Percentiles rank a stretch among this genome's conserved stretches.
These are phyloP conservation scores for Cebuella pygmaea DNA, from an alignment of 2,797 vertebrate genomes.

Conservation along the genomic window DNA sequence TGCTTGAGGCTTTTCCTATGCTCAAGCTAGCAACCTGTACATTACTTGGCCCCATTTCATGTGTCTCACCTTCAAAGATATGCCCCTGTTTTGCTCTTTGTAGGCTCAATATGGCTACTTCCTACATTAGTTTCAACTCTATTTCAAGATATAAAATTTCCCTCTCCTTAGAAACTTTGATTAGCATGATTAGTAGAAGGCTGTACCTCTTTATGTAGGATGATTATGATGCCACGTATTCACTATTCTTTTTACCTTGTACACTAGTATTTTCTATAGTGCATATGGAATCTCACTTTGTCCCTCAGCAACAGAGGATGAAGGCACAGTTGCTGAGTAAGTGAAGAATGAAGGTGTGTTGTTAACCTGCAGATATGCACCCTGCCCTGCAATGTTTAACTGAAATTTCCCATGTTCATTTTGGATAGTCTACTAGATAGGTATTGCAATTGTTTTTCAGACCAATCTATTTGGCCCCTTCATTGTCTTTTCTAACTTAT, in stretches of 20 bases:
- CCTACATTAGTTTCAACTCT: background rate
- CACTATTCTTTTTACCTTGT: background rate
- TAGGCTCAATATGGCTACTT: background rate
- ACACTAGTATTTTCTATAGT: background rate
- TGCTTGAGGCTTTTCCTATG: background rate
- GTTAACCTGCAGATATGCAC: background rate
- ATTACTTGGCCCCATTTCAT: background rate
- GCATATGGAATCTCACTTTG: background rate
- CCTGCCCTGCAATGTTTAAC: background rate
- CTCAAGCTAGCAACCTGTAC: background rate
- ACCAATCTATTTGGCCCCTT: background rate
- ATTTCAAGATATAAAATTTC: background rate
- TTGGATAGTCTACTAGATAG: background rate
- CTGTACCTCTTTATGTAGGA: background rate
- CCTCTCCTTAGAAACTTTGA: background rate
- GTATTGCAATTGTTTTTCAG: background rate
- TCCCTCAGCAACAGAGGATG: background rate
- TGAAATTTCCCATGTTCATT: background rate
- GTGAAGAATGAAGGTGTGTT: background rate
- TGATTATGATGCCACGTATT: background rate
- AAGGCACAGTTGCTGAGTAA: background rate
- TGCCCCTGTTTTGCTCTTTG: background rate
- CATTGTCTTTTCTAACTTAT: background rate
- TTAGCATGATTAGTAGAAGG: background rate
- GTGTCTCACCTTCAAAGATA: background rate